Percentiles rank a stretch among this genome's conserved stretches.
phyloP scores from a whole-genome alignment of 2,113 vertebrate genomes.

The Sinocyclocheilus anshuiensis region DNA sequence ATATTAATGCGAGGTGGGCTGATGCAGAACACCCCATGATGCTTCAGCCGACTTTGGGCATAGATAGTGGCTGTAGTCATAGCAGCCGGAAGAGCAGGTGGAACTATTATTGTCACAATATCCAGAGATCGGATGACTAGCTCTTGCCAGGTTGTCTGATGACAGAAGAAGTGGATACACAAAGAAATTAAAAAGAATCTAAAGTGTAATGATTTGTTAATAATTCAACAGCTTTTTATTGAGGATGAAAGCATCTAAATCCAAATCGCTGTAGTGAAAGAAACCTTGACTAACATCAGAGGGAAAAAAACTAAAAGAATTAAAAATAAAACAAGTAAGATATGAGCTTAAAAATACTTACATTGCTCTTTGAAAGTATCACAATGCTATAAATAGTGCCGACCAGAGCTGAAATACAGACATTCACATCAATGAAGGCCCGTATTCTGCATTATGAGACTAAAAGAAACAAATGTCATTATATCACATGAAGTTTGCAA shows the following conservation, averaged over 20 bases:
- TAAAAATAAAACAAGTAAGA: background rate
- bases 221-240: background rate
- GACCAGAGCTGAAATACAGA: constrained; percentile 74
- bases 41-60: constrained; percentile 84
- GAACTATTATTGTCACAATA: constrained; percentile 90
- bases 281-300: background rate
- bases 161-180: background rate
- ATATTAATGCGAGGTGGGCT: constrained; percentile 92
- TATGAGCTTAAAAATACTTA: constrained; percentile 62
- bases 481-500: background rate
- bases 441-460: background rate
- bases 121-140: constrained; percentile 84
- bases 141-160: constrained; percentile 73
- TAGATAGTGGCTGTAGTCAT: constrained; percentile 91
- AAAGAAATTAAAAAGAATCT: background rate
- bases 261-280: background rate
- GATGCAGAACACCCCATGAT: constrained; percentile 86
- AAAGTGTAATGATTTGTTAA: no score
- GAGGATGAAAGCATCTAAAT: background rate
- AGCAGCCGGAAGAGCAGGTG: constrained; percentile 88
- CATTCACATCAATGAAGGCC: background rate
- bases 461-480: background rate
- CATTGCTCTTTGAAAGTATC: constrained; percentile 76
- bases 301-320: background rate
- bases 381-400: constrained; percentile 87